Conservation (phyloP, 2,797 vertebrate species). For the Semaprochilodus insignis region DNA sequence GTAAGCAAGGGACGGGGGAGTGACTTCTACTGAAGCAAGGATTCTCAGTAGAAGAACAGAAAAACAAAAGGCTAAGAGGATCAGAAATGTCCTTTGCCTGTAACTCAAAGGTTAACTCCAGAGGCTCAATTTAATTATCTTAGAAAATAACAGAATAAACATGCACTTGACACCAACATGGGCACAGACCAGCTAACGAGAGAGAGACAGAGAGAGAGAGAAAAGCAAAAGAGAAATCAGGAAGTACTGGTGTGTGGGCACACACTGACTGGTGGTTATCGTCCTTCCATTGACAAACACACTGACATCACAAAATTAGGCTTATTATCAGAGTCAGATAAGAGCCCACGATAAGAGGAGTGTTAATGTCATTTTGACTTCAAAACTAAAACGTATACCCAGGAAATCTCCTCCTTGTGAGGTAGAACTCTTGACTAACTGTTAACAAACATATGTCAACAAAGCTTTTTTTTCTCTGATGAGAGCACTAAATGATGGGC, state of each 20-base stretch:
- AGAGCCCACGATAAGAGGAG: neutral
- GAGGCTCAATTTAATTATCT: neutral
- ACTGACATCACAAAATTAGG: neutral
- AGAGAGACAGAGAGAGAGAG: neutral
- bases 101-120: neutral
- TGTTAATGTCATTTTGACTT: neutral
- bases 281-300: neutral
- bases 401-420: slow-evolving; percentile 9
- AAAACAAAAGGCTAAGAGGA: neutral
- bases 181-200: neutral
- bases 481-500: neutral
- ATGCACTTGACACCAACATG: slow-evolving; percentile 1
- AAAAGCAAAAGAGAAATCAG: neutral
- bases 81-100: neutral
- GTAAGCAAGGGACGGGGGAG: neutral
- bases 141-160: slow-evolving; percentile 6
- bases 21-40: slow-evolving; percentile 18
- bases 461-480: slow-evolving; percentile 20
- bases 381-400: slow-evolving; percentile 18
- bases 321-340: slow-evolving; percentile 2
- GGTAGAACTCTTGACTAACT: slow-evolving; percentile 5
- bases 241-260: neutral
- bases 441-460: neutral
- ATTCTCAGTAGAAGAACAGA: neutral
- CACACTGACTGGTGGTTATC: too few relatives aligned